These are phyloP conservation scores for Coreius guichenoti DNA, from an alignment of 2,797 vertebrate genomes.

Conservation along the genomic window DNA sequence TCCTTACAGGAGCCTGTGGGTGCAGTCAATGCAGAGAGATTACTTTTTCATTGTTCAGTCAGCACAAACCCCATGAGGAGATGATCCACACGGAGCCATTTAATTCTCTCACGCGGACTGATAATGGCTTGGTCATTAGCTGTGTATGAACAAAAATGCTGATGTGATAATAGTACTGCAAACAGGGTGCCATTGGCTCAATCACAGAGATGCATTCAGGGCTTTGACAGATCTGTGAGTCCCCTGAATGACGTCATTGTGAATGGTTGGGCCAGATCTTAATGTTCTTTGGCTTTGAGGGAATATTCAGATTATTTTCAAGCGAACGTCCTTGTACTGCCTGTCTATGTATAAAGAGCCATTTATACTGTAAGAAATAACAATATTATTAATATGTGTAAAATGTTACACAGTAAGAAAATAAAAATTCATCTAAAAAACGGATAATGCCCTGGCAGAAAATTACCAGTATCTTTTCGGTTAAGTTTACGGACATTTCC, in stretches of 20 bases:
- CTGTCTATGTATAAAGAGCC: not conserved
- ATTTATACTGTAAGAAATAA: not conserved
- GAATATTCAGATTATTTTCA: not conserved
- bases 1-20: slow-evolving; percentile 15
- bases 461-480: not conserved
- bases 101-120: slow-evolving; percentile 12
- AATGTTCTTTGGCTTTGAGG: not conserved
- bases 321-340: not conserved
- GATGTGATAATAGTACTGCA: slow-evolving; percentile 26
- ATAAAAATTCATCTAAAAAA: not conserved
- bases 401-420: not conserved
- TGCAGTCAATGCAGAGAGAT: slow-evolving; percentile 7
- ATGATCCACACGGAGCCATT: not conserved
- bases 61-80: slow-evolving; percentile 29
- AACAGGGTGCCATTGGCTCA: not conserved
- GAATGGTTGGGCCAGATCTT: not conserved
- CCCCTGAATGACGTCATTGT: not conserved
- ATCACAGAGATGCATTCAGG: slow-evolving; percentile 2
- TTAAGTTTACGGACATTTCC: not conserved
- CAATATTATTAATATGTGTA: not conserved
- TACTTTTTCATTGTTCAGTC: slow-evolving; percentile 43
- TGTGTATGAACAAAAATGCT: slow-evolving; percentile 16
- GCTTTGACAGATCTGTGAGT: slow-evolving; percentile 10
- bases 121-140: slow-evolving; percentile 37
- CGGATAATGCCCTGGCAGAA: not conserved